Evolutionary conservation across 2,797 vertebrate genomes (phyloP), one percentile per base, ranked within the genome.

Genomic region (Pelochelys cantorii): DNA sequence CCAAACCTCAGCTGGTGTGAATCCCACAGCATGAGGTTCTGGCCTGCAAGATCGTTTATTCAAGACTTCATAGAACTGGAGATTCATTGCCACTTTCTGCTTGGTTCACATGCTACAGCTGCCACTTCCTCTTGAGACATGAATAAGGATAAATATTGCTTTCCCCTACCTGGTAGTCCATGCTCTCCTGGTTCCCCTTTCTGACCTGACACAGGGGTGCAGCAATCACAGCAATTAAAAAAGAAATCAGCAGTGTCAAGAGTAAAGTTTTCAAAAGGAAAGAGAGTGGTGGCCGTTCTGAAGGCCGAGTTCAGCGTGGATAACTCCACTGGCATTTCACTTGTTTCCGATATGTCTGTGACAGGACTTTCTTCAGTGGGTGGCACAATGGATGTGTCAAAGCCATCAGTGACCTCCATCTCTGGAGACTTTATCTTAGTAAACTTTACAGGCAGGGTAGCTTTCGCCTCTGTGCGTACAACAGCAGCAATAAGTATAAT

Each of bases 181-280:
- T 90, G 97, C 4, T 98, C 98, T 83, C 99, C 99, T 0, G 97
- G 98, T 31, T 97, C 97, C 65, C 99, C 99, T 88, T 96, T 98
- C 74, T 98, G 98, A 1, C 99, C 99, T 52, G 83, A 88, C 27
- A 98, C 92, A 9, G 98, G 97, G 1, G 98, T 98, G 94, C 99
- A 99, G 96, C 99, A 99, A 81, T 99, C 99, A 77, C 99, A 99
- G 97, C 99, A 99, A 95, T 99, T 99, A 96, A 99, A 98, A 97
- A 99, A 99, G 96, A 99, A 99, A 94, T 99, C 99, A 0, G 98
- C 98, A 2, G 98, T 97, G 95, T 99, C 99, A 8, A 99, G 96
- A 0, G 99, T 99, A 97, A 99, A 98, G 93, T 99, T 99, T 83
- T 99, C 99, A 12, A 79, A 90, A 25, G 98, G 96, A 52, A 96